phyloP scores from a whole-genome alignment of 2,888 invertebrate genomes.

The Diplazon laetatorius region DNA sequence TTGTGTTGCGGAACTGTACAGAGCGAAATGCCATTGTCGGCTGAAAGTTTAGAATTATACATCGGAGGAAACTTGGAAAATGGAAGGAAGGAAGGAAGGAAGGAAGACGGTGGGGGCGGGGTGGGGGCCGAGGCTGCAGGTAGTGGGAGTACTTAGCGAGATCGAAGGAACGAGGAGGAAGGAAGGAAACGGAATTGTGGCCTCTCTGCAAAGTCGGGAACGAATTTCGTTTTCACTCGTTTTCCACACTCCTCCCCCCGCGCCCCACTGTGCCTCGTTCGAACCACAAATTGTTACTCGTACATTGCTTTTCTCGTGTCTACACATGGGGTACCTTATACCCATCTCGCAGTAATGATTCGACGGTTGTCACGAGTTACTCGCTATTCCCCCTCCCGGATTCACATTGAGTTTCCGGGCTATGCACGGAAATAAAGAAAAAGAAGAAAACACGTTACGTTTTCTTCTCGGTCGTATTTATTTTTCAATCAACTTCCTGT shows the following conservation, averaged over 20 bases:
- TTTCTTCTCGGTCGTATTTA: background rate
- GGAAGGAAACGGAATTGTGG: conserved; percentile 44
- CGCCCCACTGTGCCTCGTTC: conserved; percentile 58
- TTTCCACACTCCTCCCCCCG: conserved; percentile 66
- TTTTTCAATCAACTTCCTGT: background rate
- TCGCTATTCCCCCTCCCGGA: conserved; percentile 1
- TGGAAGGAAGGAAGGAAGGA: conserved; percentile 70
- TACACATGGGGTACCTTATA: conserved; percentile 5
- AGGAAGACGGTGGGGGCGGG: conserved; percentile 55
- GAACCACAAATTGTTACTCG: conserved; percentile 38
- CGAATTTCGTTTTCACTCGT: conserved; percentile 51
- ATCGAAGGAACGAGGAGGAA: conserved; percentile 65
- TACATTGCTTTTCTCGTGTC: conserved; percentile 25
- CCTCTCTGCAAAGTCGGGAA: conserved; percentile 30
- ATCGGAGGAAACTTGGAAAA: conserved; percentile 75
- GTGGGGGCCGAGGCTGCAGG: background rate
- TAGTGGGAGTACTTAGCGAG: conserved; percentile 61
- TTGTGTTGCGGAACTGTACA: conserved; percentile 76
- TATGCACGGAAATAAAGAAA: no score
- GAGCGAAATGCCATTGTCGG: conserved; percentile 77
- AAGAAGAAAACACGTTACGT: background rate
- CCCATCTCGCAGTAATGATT: conserved; percentile 12
- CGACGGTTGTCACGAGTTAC: conserved; percentile 20
- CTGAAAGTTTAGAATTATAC: conserved; percentile 79
- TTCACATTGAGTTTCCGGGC: background rate